Base-by-base conservation (phyloP, 2,888 invertebrate genomes). In the Camponotus fellah region DNA sequence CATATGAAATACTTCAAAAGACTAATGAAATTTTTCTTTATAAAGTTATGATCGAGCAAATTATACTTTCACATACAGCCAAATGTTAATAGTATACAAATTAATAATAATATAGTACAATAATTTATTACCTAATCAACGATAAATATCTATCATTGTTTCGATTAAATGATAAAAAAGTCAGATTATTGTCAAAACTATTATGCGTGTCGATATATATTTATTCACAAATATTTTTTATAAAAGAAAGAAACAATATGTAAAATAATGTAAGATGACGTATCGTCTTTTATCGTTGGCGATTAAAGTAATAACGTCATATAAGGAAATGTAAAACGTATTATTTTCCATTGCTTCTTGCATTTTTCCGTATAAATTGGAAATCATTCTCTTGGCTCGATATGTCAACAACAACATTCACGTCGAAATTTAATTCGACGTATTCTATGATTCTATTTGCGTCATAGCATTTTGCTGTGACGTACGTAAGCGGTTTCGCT, bases 351-450 rank as follows among this genome's bases (percentile, higher is more conserved):
- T 34, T 43, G 56, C 6, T 9, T 21, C 14, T n/a, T 21, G 79
- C 60, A 71, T 46, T 79, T 69, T 60, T 79, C 12, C 60, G 26
- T 46, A 60, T 49, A 71, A 79, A 62, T 80, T 80, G 79, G 72
- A 71, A 80, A 80, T 80, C 72, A 60, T 71, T 80, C 46, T 4
- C 34, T 46, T 37, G 37, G 3, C 17, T 26, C 68, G 68, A 80
- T 80, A 80, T 46, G 46, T 80, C 72, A 80, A 80, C 79, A 80
- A 60, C 72, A 60, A 71, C 60, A 71, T 80, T 80, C 79, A 79
- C 32, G 60, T 71, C 34, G 43, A 71, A 80, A 80, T 80, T 80
- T 71, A 80, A 80, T 80, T 80, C 60, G 37, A 71, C 60, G 60
- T 71, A 37, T 60, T 80, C 79, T 34, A 80, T 71, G 72, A 80